A percentile compares a stretch with the other conserved stretches of the same genome.
Conservation (phyloP, 2,113 vertebrate genomes). For the Blennius ocellaris region DNA sequence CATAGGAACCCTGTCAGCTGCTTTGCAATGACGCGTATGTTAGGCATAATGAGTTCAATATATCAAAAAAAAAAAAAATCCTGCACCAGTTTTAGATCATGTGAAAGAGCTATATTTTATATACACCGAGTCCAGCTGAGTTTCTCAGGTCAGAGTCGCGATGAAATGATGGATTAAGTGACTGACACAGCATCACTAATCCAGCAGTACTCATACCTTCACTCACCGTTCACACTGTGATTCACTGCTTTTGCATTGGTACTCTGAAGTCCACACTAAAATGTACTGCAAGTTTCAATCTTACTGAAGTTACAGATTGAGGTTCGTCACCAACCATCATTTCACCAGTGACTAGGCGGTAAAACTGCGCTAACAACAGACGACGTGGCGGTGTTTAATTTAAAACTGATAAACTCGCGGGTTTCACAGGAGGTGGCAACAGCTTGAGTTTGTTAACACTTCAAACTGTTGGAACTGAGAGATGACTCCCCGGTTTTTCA, state of each 20-base stretch:
- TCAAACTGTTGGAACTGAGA: constrained; percentile 45
- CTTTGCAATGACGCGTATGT: constrained; percentile 15
- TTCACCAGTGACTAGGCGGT: constrained; percentile 9
- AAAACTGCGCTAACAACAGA: constrained; percentile 17
- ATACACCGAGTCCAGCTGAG: constrained; percentile 5
- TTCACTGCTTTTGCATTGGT: no score
- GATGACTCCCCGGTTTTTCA: constrained; percentile 47
- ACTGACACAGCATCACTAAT: background rate
- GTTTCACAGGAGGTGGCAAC: constrained; percentile 32
- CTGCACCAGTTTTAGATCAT: background rate
- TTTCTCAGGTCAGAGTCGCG: constrained; percentile 4
- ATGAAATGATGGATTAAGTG: constrained; percentile 31
- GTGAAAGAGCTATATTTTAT: constrained; percentile 10
- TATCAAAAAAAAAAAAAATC: constrained; percentile 25
- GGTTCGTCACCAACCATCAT: constrained; percentile 30
- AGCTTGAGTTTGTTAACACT: constrained; percentile 67
- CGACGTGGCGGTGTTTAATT: constrained; percentile 44
- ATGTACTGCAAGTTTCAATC: constrained; percentile 5
- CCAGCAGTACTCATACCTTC: no score
- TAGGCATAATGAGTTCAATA: constrained; percentile 10
- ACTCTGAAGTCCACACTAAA: no score
- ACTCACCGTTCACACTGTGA: no score
- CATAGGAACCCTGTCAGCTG: constrained; percentile 16
- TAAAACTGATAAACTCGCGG: constrained; percentile 27
- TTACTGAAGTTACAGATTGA: constrained; percentile 9